These are phyloP conservation scores for Scrobipalpa costella DNA, from an alignment of 2,888 invertebrate species.

Conservation along the genomic window DNA sequence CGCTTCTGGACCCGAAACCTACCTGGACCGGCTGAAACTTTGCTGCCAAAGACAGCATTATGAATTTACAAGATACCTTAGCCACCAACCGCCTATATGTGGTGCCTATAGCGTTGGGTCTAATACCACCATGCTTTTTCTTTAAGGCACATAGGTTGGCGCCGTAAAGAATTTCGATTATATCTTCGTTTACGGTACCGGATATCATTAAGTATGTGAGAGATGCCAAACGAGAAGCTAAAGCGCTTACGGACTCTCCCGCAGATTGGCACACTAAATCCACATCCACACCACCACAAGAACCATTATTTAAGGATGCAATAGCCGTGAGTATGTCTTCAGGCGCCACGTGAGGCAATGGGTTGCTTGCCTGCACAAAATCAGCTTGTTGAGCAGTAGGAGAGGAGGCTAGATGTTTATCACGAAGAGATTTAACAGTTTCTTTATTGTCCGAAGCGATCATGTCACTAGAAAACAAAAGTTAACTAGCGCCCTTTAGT, in stretches of 20 bases:
- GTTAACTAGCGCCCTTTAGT: not conserved
- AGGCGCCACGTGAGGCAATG: not conserved
- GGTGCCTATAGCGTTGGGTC: slow-evolving; percentile 18
- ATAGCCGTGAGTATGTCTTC: not conserved
- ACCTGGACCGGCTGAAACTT: slow-evolving; percentile 2
- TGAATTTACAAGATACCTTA: not conserved
- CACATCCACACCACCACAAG: slow-evolving; percentile 16
- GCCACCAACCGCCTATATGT: not conserved
- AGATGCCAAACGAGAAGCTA: slow-evolving; percentile 4
- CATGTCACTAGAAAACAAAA: slow-evolving; percentile 1
- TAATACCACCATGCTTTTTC: slow-evolving; percentile 28
- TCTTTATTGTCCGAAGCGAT: not conserved
- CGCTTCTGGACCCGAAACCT: too few species aligned
- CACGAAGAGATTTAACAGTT: not conserved
- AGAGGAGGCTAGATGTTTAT: not conserved
- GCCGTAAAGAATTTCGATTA: slow-evolving; percentile 9
- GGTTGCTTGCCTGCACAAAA: not conserved
- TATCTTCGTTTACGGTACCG: slow-evolving; percentile 6
- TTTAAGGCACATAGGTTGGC: slow-evolving; percentile 26
- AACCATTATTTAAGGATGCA: slow-evolving; percentile 13
- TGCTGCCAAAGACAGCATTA: not conserved
- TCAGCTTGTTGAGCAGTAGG: not conserved
- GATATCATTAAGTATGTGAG: slow-evolving; percentile 22
- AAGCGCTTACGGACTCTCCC: slow-evolving; percentile 9
- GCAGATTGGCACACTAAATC: not conserved